Percentiles rank a stretch among this genome's conserved stretches.
Conservation (phyloP, 2,797 vertebrate species). For the Sebastes kiyomatsui region DNA sequence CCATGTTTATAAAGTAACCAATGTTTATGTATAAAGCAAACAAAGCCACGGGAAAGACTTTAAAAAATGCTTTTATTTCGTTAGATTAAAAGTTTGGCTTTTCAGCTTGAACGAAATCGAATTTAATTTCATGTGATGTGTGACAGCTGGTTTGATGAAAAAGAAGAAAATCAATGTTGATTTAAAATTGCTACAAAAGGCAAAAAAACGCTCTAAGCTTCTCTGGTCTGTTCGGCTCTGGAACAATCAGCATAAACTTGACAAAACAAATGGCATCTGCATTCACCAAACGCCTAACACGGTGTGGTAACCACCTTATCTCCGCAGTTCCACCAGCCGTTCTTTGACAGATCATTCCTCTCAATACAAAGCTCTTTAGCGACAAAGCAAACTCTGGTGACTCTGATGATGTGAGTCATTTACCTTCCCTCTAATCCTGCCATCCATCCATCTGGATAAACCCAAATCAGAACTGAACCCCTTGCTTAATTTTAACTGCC, state of each 20-base stretch:
- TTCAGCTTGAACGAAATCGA: conserved; percentile 11
- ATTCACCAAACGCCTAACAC: conserved; percentile 1
- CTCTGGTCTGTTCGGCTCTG: background rate
- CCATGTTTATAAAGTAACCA: conserved; percentile 6
- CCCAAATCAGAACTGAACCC: background rate
- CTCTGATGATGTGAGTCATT: background rate
- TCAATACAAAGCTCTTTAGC: conserved; percentile 27
- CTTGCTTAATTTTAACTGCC: background rate
- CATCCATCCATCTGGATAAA: conserved; percentile 6
- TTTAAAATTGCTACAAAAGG: conserved; percentile 21
- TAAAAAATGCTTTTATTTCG: background rate
- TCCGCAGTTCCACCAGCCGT: conserved; percentile 22
- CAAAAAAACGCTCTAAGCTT: background rate
- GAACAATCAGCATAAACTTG: conserved; percentile 17
- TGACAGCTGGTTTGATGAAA: conserved; percentile 33
- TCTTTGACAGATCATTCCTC: conserved; percentile 36
- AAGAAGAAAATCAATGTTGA: conserved; percentile 34
- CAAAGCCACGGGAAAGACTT: background rate
- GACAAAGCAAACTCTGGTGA: conserved; percentile 24
- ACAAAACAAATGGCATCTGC: conserved; percentile 31
- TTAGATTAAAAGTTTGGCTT: conserved; percentile 1
- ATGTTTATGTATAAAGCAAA: conserved; percentile 22
- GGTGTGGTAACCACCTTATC: conserved; percentile 39
- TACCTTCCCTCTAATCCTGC: background rate
- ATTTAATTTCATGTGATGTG: conserved; percentile 5